Evolutionary conservation across 1,140 invertebrate genomes (phyloP), one percentile per base, ranked within the genome.

Genomic region (Anagrus nilaparvatae): DNA sequence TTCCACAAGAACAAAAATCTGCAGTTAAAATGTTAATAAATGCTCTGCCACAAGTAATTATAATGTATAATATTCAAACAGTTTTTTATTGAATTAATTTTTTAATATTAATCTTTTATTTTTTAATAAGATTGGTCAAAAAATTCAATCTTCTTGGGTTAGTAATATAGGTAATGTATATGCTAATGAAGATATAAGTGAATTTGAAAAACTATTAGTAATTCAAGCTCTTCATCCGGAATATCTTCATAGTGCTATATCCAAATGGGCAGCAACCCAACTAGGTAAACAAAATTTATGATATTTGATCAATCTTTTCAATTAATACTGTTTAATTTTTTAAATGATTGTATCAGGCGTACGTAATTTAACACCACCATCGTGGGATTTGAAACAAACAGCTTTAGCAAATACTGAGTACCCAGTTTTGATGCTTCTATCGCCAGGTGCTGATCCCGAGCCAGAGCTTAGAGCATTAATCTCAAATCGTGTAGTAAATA

Each of bases 191-290:
- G 71, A 70, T 30, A 50, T 87, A 4, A 77, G 76, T 1, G 63
- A 73, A n/a, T 93, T 96, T 59, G 84, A 95, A 58, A 79, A 84
- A 54, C 65, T 94, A n/a, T 62, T 97, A 1, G 54, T 88, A 0
- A 71, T 89, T 10, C 86, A 93, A 69, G 76, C 82, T 1, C 65
- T 91, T 5, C 71, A 86, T 42, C 88, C 91, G 2, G 90, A 95
- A 62, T 63, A 87, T 31, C 63, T 94, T 8, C 73, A 84, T 31
- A 76, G 76, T 6, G 76, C 78, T 13, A 74, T 94, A 55, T 69
- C 70, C 0, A 68, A 77, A 36, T 88, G 87, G 61, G 76, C 78
- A n/a, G 69, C 76, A 2, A 72, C 78, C 47, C 64, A 79, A 39
- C 62, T 90, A 47, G 78, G 83, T 75, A 60, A 40, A 14, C 24